These are phyloP conservation scores for Liasis olivaceus DNA, from an alignment of 2,797 vertebrate genomes.

Conservation along the genomic window DNA sequence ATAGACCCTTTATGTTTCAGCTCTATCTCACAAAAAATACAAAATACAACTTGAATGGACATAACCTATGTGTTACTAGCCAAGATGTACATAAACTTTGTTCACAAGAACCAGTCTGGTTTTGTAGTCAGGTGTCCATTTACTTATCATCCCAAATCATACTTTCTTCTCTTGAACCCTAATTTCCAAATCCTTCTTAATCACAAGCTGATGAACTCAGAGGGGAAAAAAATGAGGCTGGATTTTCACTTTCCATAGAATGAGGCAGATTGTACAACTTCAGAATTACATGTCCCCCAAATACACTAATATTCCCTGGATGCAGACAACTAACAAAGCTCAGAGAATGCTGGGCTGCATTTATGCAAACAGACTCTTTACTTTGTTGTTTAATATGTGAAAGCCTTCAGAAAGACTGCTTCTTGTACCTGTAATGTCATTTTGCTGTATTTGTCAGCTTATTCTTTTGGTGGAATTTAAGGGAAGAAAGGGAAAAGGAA, in stretches of 20 bases:
- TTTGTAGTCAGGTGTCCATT: neutral
- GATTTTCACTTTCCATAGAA: neutral
- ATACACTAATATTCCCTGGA: neutral
- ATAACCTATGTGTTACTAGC: neutral
- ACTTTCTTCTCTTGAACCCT: neutral
- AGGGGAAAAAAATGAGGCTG: neutral
- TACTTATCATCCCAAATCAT: neutral
- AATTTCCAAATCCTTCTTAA: neutral
- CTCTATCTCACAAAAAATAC: neutral
- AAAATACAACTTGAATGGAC: neutral
- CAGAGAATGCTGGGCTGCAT: neutral
- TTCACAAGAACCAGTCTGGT: neutral
- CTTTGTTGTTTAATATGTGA: neutral
- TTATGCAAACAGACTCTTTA: neutral
- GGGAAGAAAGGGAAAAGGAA: neutral
- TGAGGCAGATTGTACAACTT: neutral
- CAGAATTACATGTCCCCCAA: neutral
- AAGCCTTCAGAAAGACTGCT: neutral
- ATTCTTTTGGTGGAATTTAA: neutral
- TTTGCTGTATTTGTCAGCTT: neutral
- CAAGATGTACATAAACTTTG: neutral
- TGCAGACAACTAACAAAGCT: neutral
- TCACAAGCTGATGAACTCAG: neutral
- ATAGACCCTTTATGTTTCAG: neutral
- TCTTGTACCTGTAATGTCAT: neutral